These are phyloP conservation scores for Morphnarchus princeps DNA, from an alignment of 2,113 vertebrate genomes.

Conservation along the genomic window DNA sequence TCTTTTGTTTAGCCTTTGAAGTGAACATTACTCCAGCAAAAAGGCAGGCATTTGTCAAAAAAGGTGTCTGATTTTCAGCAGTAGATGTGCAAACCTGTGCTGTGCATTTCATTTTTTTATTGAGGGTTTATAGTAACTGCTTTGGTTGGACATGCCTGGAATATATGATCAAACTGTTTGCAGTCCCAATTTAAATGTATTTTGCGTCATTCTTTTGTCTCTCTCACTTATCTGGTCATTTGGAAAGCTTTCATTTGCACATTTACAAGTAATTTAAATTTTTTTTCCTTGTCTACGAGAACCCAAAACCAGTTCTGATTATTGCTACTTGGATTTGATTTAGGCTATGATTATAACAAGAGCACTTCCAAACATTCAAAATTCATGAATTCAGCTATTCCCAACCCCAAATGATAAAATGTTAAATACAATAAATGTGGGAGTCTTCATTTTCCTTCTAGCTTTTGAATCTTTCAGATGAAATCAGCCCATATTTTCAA, in stretches of 20 bases:
- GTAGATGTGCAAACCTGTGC: not conserved
- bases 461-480: not conserved
- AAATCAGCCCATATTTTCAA: conserved; percentile 7
- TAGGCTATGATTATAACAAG: not conserved
- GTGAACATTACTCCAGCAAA: not conserved
- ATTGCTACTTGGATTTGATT: conserved; percentile 20
- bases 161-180: conserved; percentile 19
- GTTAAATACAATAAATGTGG: conserved; percentile 20
- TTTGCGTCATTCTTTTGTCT: not conserved
- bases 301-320: not conserved
- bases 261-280: not conserved
- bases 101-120: not conserved
- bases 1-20: conserved; percentile 19
- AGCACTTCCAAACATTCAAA: conserved; percentile 36
- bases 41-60: not conserved
- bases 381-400: conserved; percentile 42
- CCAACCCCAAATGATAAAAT: conserved; percentile 9
- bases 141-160: conserved; percentile 33
- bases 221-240: conserved; percentile 6
- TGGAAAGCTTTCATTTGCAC: conserved; percentile 31
- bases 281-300: not conserved
- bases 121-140: not conserved
- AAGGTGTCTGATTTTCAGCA: not conserved
- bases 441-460: conserved; percentile 13
- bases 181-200: not conserved